phyloP scores from a whole-genome alignment of 2,797 vertebrate species.

The Poecilia picta region DNA sequence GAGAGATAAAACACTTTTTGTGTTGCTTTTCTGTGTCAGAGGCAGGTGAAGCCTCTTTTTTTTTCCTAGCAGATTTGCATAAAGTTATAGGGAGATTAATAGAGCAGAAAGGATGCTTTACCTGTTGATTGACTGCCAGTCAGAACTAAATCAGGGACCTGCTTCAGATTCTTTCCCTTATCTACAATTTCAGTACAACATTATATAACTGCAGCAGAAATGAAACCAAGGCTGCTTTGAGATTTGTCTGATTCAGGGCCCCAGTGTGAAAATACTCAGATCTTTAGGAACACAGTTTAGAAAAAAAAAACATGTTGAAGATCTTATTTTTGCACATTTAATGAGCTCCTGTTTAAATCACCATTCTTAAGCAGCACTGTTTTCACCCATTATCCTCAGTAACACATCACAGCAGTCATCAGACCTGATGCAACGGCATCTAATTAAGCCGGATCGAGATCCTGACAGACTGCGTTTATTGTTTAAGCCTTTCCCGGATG shows the following conservation, averaged over 20 bases:
- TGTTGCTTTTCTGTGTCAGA: conserved; percentile 44
- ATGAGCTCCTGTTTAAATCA: conserved; percentile 52
- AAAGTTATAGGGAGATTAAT: conserved; percentile 60
- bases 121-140: conserved; percentile 46
- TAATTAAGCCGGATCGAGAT: conserved; percentile 55
- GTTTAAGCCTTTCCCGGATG: conserved; percentile 56
- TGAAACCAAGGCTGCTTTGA: conserved; percentile 38
- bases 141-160: conserved; percentile 40
- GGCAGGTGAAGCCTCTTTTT: conserved; percentile 9
- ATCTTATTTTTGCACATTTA: conserved; percentile 42
- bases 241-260: conserved; percentile 24
- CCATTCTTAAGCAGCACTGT: conserved; percentile 45
- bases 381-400: conserved; percentile 45
- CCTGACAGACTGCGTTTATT: conserved; percentile 52
- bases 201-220: conserved; percentile 37
- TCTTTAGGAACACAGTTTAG: conserved; percentile 31
- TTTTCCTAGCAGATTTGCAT: conserved; percentile 50
- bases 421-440: conserved; percentile 54
- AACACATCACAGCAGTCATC: conserved; percentile 46
- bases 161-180: conserved; percentile 42
- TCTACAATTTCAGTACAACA: conserved; percentile 26
- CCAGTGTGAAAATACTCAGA: conserved; percentile 29
- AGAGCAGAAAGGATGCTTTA: conserved; percentile 30
- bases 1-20: conserved; percentile 35
- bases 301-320: conserved; percentile 18